These are phyloP conservation scores for Darwinula stevensoni DNA, from an alignment of 2,888 invertebrate genomes.

Conservation along the genomic window DNA sequence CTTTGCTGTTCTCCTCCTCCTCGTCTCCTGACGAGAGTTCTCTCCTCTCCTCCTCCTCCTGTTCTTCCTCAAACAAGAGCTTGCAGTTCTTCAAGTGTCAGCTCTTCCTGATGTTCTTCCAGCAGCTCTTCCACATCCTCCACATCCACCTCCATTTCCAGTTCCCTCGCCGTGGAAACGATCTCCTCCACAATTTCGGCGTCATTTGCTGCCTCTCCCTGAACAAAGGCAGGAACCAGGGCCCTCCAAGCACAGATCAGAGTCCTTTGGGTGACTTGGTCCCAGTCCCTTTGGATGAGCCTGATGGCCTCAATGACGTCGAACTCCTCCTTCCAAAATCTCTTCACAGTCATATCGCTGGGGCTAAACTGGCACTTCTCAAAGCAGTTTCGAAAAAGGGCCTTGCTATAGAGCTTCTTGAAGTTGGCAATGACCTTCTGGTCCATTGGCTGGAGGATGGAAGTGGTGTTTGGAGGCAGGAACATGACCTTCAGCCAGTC, in stretches of 20 bases:
- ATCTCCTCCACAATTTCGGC: not conserved
- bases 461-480: constrained; percentile 10
- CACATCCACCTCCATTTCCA: constrained; percentile 1
- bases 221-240: not conserved
- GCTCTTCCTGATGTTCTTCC: constrained; percentile 3
- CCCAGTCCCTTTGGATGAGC: constrained; percentile 10
- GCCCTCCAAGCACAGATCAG: constrained; percentile 1
- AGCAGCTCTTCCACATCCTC: constrained; percentile 1
- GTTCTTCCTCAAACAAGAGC: not conserved
- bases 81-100: not conserved
- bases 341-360: constrained; percentile 12
- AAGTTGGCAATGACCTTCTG: constrained; percentile 12
- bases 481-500: not conserved
- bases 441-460: constrained; percentile 13
- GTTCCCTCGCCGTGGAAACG: not conserved
- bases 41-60: not conserved
- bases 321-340: constrained; percentile 14
- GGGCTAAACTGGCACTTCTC: constrained; percentile 9
- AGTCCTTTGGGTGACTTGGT: constrained; percentile 1
- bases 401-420: constrained; percentile 14
- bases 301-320: constrained; percentile 12
- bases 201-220: not conserved
- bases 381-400: constrained; percentile 12
- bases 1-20: not conserved
- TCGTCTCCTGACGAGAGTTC: constrained; percentile 1